phyloP scores from a whole-genome alignment of 2,113 vertebrate species.

The Ictalurus punctatus region DNA sequence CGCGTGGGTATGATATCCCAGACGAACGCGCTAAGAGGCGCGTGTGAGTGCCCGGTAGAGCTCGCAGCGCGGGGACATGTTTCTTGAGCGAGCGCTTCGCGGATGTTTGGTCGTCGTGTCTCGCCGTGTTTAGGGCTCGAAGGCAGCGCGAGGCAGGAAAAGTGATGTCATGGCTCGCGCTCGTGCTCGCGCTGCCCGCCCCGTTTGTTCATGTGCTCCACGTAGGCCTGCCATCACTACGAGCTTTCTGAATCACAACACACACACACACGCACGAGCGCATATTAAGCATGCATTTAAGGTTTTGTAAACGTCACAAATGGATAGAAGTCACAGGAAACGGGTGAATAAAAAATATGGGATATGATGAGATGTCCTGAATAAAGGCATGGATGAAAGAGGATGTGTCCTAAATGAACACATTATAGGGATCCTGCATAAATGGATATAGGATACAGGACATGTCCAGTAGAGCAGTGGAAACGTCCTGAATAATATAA shows the following conservation, averaged over 20 bases:
- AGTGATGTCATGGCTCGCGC: conserved; percentile 76
- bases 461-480: not conserved
- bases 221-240: conserved; percentile 52
- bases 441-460: not conserved
- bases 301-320: not conserved
- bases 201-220: conserved; percentile 57
- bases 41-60: not conserved
- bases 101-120: conserved; percentile 18
- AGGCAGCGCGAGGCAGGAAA: conserved; percentile 61
- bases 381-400: not conserved
- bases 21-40: conserved; percentile 22
- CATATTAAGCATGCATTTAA: not conserved
- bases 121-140: conserved; percentile 63
- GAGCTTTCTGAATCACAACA: conserved; percentile 1
- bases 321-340: not conserved
- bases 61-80: conserved; percentile 8
- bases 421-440: not conserved
- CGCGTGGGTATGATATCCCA: not conserved
- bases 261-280: not conserved
- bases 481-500: not conserved
- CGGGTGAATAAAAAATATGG: not conserved
- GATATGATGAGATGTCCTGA: not conserved
- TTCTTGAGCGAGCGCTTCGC: not conserved
- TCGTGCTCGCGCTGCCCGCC: conserved; percentile 64
- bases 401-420: not conserved